A percentile compares a stretch with the other conserved stretches of the same genome.
These are phyloP conservation scores for Homarus gammarus DNA, from an alignment of 2,888 invertebrate genomes.

Conservation along the genomic window DNA sequence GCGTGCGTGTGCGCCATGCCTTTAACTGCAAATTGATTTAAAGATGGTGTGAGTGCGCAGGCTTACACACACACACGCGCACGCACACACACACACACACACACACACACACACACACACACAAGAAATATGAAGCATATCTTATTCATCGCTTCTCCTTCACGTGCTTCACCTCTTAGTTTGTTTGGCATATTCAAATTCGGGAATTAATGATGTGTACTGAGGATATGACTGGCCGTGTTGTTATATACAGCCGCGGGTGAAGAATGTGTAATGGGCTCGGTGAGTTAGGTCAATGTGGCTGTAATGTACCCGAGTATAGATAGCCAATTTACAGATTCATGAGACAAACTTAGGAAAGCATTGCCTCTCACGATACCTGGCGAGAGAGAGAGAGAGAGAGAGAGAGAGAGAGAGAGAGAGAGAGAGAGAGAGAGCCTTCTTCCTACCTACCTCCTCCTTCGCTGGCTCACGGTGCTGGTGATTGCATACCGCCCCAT, in stretches of 20 bases:
- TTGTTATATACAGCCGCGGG: neutral
- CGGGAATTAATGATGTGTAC: constrained; percentile 42
- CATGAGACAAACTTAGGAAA: neutral
- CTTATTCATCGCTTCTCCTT: neutral
- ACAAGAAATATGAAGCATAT: neutral
- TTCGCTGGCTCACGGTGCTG: too few species aligned
- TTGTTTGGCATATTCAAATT: constrained; percentile 26
- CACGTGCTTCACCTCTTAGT: neutral
- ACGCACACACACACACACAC: too few species aligned
- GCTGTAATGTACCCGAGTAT: constrained; percentile 4
- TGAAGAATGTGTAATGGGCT: constrained; percentile 17
- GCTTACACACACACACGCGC: too few species aligned
- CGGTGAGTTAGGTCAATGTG: constrained; percentile 20
- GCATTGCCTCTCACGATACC: neutral
- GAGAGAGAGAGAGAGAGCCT: too few species aligned
- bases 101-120: too few species aligned
- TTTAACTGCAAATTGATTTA: too few species aligned
- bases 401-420: too few species aligned
- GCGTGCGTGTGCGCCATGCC: neutral
- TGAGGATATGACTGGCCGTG: constrained; percentile 8
- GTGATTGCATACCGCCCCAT: too few species aligned
- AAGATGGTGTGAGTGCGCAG: too few species aligned
- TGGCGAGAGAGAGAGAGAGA: too few species aligned
- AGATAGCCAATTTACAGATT: constrained; percentile 17
- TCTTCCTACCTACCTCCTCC: too few species aligned